Percentiles rank a stretch among this genome's conserved stretches.
These are phyloP conservation scores for Acanthosepion pharaonis DNA, from an alignment of 2,888 invertebrate genomes.

Conservation along the genomic window DNA sequence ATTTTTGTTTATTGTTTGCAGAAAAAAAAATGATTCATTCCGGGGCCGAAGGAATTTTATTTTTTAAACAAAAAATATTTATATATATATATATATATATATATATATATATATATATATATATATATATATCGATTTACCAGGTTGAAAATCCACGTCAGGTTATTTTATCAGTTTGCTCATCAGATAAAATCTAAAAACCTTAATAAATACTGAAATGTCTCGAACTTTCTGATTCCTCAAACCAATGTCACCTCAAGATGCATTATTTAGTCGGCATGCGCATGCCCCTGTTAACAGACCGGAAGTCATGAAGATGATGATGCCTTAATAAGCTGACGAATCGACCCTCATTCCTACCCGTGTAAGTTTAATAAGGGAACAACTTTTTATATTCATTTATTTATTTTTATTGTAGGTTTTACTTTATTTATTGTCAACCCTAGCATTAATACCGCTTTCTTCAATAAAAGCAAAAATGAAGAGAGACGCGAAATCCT, in stretches of 20 bases:
- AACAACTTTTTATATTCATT: background rate
- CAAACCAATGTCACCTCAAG: background rate
- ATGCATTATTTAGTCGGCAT: background rate
- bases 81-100: background rate
- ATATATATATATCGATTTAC: background rate
- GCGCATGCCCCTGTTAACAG: background rate
- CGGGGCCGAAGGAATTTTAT: no score
- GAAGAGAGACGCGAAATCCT: background rate
- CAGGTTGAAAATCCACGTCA: no score
- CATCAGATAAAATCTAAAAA: no score
- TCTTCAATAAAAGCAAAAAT: background rate
- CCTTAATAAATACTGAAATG: background rate
- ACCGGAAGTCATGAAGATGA: conserved; percentile 13
- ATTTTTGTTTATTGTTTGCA: no score
- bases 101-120: background rate
- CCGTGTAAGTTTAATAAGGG: background rate
- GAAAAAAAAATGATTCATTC: no score
- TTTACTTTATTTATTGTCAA: background rate
- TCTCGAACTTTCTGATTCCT: background rate
- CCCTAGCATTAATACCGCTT: background rate
- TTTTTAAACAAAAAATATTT: no score
- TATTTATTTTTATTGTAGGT: background rate
- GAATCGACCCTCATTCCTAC: background rate
- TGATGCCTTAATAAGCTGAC: background rate
- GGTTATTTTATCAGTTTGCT: no score